Evolutionary conservation across 2,888 invertebrate genomes (phyloP), one percentile per base, ranked within the genome.

Genomic region (Hetaerina titia): DNA sequence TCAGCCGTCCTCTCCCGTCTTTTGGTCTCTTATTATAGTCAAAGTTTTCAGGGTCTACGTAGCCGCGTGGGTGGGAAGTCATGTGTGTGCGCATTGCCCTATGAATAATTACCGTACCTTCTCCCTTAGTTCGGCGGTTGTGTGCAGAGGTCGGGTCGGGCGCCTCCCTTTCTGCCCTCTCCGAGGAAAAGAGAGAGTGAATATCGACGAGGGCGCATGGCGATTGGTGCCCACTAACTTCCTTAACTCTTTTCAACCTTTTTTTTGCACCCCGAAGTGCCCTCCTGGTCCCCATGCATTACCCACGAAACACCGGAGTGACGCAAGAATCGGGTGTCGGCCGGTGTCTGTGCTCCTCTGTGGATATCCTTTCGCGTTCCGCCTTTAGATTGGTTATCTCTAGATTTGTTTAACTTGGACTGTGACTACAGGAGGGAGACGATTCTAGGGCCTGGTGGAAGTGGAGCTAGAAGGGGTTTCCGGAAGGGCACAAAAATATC

Each of bases 41-140:
- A 45, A 45, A 25, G 81, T 81, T 81, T 81, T 81, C 81, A 81
- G 81, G 81, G 81, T 25, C 69, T 81, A 81, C 81, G 13, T 81
- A 31, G 81, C 81, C 81, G 81, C 31, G 81, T 31, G 31, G 81
- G 81, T 11, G 81, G 81, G 31, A 25, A 31, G 19, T 31, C 13
- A 7, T 22, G 81, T 81, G 31, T 81, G 81, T 31, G 81, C 13
- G 31, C 31, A 81, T 81, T 81, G 81, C 13, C 25, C 25, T 31
- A 81, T 81, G 81, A 81, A 81, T 81, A 81, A 81, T 81, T 81
- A 81, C 81, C 13, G 8, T 45, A 45, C 31, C 22, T 6, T 2
- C 81, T 31, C 31, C 25, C 81, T 25, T 81, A 81, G 81, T 81
- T 81, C 81, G 81, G 25, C 11, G 22, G 25, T 25, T 81, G 81